These are phyloP conservation scores for Kobus ellipsiprymnus DNA, from an alignment of 2,113 vertebrate genomes.

Conservation along the genomic window DNA sequence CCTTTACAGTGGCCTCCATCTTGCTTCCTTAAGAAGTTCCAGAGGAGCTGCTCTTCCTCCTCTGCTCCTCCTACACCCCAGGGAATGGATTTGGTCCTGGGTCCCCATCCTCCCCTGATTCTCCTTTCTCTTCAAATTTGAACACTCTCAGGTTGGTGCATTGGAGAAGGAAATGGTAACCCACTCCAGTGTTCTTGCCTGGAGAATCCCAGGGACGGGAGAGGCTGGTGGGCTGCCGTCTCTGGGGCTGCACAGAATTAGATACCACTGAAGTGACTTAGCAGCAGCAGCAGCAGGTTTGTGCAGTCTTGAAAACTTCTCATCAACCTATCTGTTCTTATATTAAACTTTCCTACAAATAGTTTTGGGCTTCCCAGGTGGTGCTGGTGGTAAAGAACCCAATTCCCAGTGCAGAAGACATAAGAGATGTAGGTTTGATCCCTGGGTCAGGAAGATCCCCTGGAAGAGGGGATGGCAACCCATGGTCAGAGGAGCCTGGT, in stretches of 20 bases:
- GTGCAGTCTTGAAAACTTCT: background rate
- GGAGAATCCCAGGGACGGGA: too few species aligned
- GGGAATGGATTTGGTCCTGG: background rate
- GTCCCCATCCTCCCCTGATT: background rate
- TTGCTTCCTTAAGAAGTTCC: background rate
- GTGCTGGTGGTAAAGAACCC: background rate
- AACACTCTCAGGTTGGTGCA: background rate
- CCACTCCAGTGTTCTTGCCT: too few species aligned
- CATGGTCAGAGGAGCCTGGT: background rate
- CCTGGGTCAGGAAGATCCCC: background rate
- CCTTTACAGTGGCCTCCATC: fast-evolving
- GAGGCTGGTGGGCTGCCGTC: too few species aligned
- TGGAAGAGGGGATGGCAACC: background rate
- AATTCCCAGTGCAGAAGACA: background rate
- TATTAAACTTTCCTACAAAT: background rate
- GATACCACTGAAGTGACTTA: too few species aligned
- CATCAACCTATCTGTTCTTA: background rate
- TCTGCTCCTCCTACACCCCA: background rate
- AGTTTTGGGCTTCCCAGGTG: background rate
- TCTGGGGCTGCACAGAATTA: too few species aligned
- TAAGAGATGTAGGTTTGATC: background rate
- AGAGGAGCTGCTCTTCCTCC: background rate
- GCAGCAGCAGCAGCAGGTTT: background rate
- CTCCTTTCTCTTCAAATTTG: background rate
- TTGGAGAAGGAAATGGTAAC: too few species aligned